Base-by-base conservation (phyloP, 2,888 invertebrate species). In the Carcina quercana region DNA sequence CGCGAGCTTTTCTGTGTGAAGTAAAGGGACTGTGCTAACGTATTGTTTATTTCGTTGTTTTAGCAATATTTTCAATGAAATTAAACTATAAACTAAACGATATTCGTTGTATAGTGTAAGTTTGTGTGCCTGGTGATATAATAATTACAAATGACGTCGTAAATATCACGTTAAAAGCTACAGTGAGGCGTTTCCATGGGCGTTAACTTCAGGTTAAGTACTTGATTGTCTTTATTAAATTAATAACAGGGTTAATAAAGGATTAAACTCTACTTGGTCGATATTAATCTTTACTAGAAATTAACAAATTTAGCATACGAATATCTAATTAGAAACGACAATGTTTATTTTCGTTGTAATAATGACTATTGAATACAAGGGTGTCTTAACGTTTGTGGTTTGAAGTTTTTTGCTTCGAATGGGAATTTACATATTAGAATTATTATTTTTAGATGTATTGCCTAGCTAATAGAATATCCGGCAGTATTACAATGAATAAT, bases 141-240 rank as follows among this genome's bases (percentile, higher is more conserved):
- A 45, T 37, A n/a, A 46, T 43, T 54, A 45, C 55, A 48, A 50
- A 57, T 59, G 50, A 46, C 38, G 32, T 38, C 42, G 44, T 53
- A 40, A 46, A 58, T 47, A 45, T 43, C 45, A 33, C 42, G 40
- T 35, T 50, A 53, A 55, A 56, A 52, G 45, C 37, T 40, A 42
- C 47, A 55, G 58, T 64, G 46, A 58, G 54, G 50, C 54, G 60
- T 63, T 64, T 78, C 63, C 63, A 80, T 80, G 82, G 82, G 82
- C 82, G 82, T 79, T 72, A 68, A 73, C 80, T 72, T 67, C 74
- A 72, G 74, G 74, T 74, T 71, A 75, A 55, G 56, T 60, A 56
- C 47, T 61, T 64, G 56, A 63, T 65, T 57, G 50, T 65, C 72
- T 62, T 71, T 78, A 78, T 79, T 79, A 57, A 74, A 79, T 79